Base-by-base conservation (phyloP, 1,140 invertebrate genomes). In the Drosophila lini region DNA sequence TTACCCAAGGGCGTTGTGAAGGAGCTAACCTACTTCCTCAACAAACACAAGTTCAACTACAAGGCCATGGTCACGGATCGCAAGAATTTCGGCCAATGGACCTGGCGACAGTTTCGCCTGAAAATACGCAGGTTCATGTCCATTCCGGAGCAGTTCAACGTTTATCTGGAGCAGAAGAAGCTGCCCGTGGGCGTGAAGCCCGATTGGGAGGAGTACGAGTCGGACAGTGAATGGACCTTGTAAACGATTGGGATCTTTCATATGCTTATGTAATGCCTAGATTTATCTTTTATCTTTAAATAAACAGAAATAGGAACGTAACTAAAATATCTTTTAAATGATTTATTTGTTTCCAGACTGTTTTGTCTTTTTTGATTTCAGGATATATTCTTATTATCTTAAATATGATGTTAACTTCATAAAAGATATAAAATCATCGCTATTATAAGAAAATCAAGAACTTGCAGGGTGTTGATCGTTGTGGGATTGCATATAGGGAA, bases 1-100 rank as follows among this genome's bases (percentile, higher is more conserved):
- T 93, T 98, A 78, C 97, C 97, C 10, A 96, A 97, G 67, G 94
- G 94, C 48, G 95, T 97, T 75, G 95, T 97, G 7, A 94, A 95
- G 60, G 97, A 96, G 91, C 92, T 97, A 52, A 95, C 95, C n/a
- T 97, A 97, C 84, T 94, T 98, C 86, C 93, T 98, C 80, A 95
- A 97, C 78, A 98, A 97, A 93, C 96, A 98, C 94, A 96, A 95
- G 5, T 95, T 97, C 71, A 95, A 98, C 92, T 98, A 97, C 86
- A 95, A 97, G 94, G 96, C 96, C 34, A 98, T 98, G 97, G 95
- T 95, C 44, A 94, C 93, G 80, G 97, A 98, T 93, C 94, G 94
- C 52, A 96, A 95, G 83, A 98, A 98, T 93, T 95, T 97, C 82
- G 95, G 96, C 85, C 97, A 98, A 92, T 95, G 97, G 83, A 98